Conservation (phyloP, 2,888 invertebrate genomes). For the Cosmia trapezina region DNA sequence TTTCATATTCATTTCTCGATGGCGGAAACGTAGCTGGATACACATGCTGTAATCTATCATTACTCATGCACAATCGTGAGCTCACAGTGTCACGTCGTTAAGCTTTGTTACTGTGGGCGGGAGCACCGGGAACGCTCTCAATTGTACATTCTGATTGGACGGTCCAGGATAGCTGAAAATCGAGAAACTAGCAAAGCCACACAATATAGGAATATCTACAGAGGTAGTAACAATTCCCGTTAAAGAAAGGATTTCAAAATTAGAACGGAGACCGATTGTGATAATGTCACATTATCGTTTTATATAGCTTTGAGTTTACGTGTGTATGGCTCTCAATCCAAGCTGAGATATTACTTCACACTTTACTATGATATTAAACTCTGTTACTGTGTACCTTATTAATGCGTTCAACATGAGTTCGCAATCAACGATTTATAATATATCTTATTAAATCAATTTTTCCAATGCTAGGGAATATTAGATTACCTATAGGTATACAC, state of each 20-base stretch:
- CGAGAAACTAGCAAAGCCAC: neutral
- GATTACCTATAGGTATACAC: neutral
- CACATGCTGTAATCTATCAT: slow-evolving; percentile 20
- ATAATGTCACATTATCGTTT: slow-evolving; percentile 20
- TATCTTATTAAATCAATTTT: slow-evolving; percentile 13
- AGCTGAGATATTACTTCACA: slow-evolving; percentile 15
- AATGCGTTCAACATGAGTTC: slow-evolving; percentile 31
- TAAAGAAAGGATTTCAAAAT: slow-evolving; percentile 3
- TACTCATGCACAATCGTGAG: slow-evolving; percentile 30
- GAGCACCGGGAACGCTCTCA: neutral
- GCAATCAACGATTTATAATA: slow-evolving; percentile 34
- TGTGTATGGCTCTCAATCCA: slow-evolving; percentile 11
- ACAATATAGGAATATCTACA: neutral
- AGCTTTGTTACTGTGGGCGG: slow-evolving; percentile 6
- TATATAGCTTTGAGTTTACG: neutral
- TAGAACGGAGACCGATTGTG: slow-evolving; percentile 12
- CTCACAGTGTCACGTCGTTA: slow-evolving; percentile 25
- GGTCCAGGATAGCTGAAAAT: neutral
- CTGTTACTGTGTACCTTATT: slow-evolving; percentile 28
- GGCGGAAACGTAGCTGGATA: neutral
- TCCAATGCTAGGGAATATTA: slow-evolving; percentile 10
- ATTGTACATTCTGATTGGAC: slow-evolving; percentile 24
- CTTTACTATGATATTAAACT: slow-evolving; percentile 22
- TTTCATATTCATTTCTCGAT: slow-evolving; percentile 17
- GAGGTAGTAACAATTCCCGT: neutral